A percentile compares a stretch with the other conserved stretches of the same genome.
These are phyloP conservation scores for Tangara arthus DNA, from an alignment of 2,797 vertebrate genomes.

Conservation along the genomic window DNA sequence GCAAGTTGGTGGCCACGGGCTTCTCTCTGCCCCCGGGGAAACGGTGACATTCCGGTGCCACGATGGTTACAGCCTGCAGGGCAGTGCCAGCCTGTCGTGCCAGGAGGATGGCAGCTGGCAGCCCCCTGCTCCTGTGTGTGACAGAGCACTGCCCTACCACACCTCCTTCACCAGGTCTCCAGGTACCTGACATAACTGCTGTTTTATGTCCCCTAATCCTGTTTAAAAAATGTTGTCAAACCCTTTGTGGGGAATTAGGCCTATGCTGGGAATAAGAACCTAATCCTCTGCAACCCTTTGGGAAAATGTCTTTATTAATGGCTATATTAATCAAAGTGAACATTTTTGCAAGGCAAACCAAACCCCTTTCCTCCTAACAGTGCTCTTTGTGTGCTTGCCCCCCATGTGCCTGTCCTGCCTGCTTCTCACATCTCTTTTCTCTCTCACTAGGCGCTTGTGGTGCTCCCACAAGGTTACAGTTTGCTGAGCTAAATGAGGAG, in stretches of 20 bases:
- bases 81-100: constrained; percentile 64
- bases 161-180: fast-evolving
- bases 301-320: not conserved
- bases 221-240: not conserved
- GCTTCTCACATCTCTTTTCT: not conserved
- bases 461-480: constrained; percentile 17
- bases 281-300: not conserved
- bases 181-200: not conserved
- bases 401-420: fast-evolving
- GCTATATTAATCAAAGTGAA: not conserved
- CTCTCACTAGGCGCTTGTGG: constrained; percentile 62
- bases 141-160: not conserved
- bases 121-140: constrained; percentile 58
- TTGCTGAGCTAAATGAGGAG: constrained; percentile 56
- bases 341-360: not conserved
- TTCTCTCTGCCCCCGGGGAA: constrained; percentile 47
- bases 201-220: not conserved
- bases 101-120: constrained; percentile 63
- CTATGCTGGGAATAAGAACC: not conserved
- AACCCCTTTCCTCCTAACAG: not conserved
- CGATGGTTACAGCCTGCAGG: constrained; percentile 49
- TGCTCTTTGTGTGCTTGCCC: not conserved
- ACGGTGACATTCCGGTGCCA: constrained; percentile 42
- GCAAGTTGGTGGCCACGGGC: not conserved
- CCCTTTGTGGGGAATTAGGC: not conserved